Conservation (phyloP, 2,888 invertebrate species). For the Quadroppia sp. region DNA sequence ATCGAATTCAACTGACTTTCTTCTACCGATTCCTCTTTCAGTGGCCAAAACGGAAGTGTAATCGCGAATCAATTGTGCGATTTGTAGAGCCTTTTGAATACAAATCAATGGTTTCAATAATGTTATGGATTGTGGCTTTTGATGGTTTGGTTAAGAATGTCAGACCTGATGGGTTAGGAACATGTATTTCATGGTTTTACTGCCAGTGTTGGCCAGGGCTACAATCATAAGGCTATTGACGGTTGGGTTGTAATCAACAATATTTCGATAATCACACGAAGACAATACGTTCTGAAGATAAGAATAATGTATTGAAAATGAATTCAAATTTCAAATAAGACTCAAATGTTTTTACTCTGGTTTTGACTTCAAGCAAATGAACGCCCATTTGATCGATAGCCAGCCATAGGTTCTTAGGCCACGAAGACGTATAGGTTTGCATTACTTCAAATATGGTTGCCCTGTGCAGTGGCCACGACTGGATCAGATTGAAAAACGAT, state of each 20-base stretch:
- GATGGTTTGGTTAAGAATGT: constrained; percentile 31
- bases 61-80: constrained; percentile 84
- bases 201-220: constrained; percentile 65
- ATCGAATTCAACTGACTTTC: constrained; percentile 45
- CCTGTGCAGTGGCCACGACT: constrained; percentile 86
- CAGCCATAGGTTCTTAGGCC: constrained; percentile 87
- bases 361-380: constrained; percentile 79
- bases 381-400: constrained; percentile 89
- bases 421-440: constrained; percentile 94
- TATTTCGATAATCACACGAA: constrained; percentile 83
- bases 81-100: constrained; percentile 73
- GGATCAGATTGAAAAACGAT: constrained; percentile 83
- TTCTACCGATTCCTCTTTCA: constrained; percentile 41
- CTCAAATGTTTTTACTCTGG: constrained; percentile 55
- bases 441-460: constrained; percentile 93
- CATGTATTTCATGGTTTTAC: constrained; percentile 89
- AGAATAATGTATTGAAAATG: too few relatives aligned
- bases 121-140: neutral
- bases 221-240: constrained; percentile 89
- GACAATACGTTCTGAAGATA: constrained; percentile 70
- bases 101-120: constrained; percentile 5
- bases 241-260: constrained; percentile 85
- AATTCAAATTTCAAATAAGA: neutral
- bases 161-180: constrained; percentile 82
- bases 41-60: constrained; percentile 65